phyloP scores from a whole-genome alignment of 2,888 invertebrate genomes.

The Steromphala cineraria region DNA sequence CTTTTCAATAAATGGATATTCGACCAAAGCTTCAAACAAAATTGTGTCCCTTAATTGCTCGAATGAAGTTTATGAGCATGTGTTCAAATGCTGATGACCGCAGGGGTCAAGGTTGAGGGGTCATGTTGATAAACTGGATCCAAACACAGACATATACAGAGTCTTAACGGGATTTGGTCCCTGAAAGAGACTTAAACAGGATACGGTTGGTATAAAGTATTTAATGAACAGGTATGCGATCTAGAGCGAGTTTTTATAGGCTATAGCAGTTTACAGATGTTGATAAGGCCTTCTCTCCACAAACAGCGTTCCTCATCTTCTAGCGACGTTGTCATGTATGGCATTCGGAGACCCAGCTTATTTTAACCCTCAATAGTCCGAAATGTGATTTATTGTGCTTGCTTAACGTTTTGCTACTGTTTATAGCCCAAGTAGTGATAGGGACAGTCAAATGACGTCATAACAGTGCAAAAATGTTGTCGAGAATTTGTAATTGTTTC shows the following conservation, averaged over 20 bases:
- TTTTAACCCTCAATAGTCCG: neutral
- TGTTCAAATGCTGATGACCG: neutral
- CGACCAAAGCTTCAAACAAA: too few relatives aligned
- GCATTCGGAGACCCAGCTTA: neutral
- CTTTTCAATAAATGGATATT: too few relatives aligned
- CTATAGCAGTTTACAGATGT: neutral
- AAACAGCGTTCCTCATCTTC: neutral
- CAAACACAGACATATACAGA: slow-evolving; percentile 3
- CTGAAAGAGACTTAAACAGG: neutral
- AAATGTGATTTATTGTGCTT: too few relatives aligned
- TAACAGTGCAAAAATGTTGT: neutral
- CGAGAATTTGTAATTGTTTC: neutral
- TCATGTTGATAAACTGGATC: neutral
- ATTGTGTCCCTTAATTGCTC: too few relatives aligned
- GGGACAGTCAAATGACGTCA: neutral
- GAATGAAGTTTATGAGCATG: too few relatives aligned
- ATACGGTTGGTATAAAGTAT: neutral
- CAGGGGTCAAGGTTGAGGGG: neutral
- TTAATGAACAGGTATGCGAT: neutral
- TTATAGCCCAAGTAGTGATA: neutral
- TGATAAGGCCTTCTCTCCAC: neutral
- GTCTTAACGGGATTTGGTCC: neutral
- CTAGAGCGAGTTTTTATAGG: neutral
- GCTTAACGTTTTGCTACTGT: neutral
- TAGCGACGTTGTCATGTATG: neutral